Conservation (phyloP, 2,113 vertebrate genomes). For the Steatornis caripensis region DNA sequence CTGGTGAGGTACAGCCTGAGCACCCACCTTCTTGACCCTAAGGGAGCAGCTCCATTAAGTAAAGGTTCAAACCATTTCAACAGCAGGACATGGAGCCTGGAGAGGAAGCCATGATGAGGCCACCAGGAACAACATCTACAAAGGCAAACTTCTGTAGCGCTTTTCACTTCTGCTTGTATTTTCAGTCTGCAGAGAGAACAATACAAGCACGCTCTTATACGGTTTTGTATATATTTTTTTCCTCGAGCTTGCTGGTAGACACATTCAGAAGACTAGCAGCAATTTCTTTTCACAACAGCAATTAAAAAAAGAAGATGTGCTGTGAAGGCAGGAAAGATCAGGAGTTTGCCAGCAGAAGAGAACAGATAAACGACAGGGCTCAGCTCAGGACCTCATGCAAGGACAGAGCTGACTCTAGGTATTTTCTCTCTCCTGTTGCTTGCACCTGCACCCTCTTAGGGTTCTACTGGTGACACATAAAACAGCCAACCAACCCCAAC, state of each 20-base stretch:
- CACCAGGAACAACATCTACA: neutral
- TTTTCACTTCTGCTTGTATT: neutral
- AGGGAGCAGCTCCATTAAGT: neutral
- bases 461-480: neutral
- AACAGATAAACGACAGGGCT: neutral
- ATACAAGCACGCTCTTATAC: neutral
- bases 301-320: conserved; percentile 13
- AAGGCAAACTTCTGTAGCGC: neutral
- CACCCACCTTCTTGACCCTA: neutral
- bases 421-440: neutral
- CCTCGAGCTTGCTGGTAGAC: neutral
- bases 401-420: neutral
- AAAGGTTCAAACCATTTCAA: neutral
- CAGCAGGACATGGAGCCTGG: accelerated
- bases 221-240: neutral
- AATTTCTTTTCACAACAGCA: neutral
- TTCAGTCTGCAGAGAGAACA: neutral
- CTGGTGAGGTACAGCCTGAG: neutral
- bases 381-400: neutral
- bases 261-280: neutral
- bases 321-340: neutral
- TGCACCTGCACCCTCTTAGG: neutral
- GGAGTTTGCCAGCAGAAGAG: neutral
- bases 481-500: neutral
- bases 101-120: neutral